phyloP scores from a whole-genome alignment of 2,888 invertebrate genomes.

The Leptinotarsa juncta region DNA sequence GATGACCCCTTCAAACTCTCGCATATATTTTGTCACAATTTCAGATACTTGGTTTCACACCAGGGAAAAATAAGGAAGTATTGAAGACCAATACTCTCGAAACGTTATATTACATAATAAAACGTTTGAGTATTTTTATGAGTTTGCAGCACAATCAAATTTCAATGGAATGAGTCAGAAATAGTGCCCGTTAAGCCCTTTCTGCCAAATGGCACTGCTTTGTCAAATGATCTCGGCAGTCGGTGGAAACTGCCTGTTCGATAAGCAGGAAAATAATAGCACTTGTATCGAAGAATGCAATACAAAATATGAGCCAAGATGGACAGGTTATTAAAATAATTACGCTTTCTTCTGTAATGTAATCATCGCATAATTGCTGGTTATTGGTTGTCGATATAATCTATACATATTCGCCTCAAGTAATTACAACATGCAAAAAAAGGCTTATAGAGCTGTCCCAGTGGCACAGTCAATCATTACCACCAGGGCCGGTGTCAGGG shows the following conservation, averaged over 20 bases:
- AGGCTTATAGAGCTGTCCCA: constrained; percentile 42
- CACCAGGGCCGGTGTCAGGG: background rate
- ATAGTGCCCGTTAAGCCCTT: too few relatives aligned
- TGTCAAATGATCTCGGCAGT: constrained; percentile 1
- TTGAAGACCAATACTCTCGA: too few relatives aligned
- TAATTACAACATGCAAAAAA: constrained; percentile 42
- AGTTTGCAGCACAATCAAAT: too few relatives aligned
- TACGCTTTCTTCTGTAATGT: constrained; percentile 47
- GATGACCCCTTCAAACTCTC: too few relatives aligned
- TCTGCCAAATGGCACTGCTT: background rate
- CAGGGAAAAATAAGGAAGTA: too few relatives aligned
- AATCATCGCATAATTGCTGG: constrained; percentile 47
- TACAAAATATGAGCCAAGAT: constrained; percentile 26
- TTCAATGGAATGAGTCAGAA: too few relatives aligned
- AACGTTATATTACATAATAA: too few relatives aligned
- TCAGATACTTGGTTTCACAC: too few relatives aligned
- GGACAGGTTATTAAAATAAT: constrained; percentile 48
- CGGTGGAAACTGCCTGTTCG: constrained; percentile 21
- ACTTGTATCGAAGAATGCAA: constrained; percentile 21
- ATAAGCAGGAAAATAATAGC: constrained; percentile 27
- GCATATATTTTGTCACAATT: too few relatives aligned
- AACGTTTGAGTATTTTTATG: too few relatives aligned
- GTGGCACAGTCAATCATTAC: constrained; percentile 43
- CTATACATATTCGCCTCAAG: constrained; percentile 46
- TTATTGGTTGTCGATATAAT: constrained; percentile 48